A percentile compares a stretch with the other conserved stretches of the same genome.
phyloP scores from a whole-genome alignment of 2,888 invertebrate species.

The Stenichneumon culpator region DNA sequence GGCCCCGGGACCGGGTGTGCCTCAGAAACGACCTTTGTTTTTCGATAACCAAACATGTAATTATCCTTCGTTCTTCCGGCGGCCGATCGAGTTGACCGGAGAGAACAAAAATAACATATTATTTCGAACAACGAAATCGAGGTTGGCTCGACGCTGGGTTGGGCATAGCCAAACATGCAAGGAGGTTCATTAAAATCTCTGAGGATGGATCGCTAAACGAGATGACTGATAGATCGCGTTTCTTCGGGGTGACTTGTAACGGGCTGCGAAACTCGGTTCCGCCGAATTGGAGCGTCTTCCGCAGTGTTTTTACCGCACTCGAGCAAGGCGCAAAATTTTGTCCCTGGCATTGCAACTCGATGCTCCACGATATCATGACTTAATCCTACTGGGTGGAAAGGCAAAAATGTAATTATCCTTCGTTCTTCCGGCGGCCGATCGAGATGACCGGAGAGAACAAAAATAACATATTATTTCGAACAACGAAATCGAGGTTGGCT shows the following conservation, averaged over 20 bases:
- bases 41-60: constrained; percentile 74
- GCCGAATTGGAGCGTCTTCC: neutral
- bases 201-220: no score
- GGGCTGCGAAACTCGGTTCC: neutral
- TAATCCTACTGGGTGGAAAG: constrained; percentile 38
- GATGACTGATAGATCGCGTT: neutral
- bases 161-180: neutral
- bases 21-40: constrained; percentile 69
- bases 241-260: neutral
- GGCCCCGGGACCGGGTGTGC: constrained; percentile 58
- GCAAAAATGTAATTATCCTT: constrained; percentile 73
- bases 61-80: constrained; percentile 66
- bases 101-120: constrained; percentile 1
- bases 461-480: neutral
- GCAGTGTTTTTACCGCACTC: neutral
- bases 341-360: constrained; percentile 46
- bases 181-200: neutral
- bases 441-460: constrained; percentile 15
- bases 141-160: neutral
- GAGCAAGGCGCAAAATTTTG: neutral
- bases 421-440: constrained; percentile 22
- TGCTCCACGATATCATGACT: constrained; percentile 47
- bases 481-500: constrained; percentile 1
- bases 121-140: neutral
- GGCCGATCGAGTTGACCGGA: constrained; percentile 4